These are phyloP conservation scores for Ciconia stormi DNA, from an alignment of 2,113 vertebrate species.

Conservation along the genomic window DNA sequence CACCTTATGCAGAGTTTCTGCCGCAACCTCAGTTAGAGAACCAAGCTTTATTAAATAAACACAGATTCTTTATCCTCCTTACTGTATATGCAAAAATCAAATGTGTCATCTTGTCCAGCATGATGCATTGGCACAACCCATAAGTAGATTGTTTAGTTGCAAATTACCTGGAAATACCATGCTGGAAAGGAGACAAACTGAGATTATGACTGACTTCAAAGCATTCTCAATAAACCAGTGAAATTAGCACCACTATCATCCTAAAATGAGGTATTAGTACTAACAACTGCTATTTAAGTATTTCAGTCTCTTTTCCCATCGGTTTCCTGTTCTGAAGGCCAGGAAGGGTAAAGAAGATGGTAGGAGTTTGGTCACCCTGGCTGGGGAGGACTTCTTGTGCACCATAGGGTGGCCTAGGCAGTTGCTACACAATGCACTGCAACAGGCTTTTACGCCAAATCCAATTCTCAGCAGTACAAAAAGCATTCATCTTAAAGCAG, in stretches of 20 bases:
- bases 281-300: background rate
- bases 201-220: background rate
- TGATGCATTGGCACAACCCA: background rate
- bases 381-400: background rate
- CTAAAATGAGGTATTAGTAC: background rate
- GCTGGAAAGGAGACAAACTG: background rate
- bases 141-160: background rate
- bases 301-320: background rate
- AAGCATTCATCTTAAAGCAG: constrained; percentile 34
- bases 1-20: background rate
- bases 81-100: background rate
- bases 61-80: background rate
- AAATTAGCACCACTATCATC: background rate
- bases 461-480: constrained; percentile 18
- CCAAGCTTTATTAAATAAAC: background rate
- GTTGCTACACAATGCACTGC: background rate
- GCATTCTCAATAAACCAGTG: background rate
- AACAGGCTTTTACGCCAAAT: background rate
- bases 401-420: fast-evolving
- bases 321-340: background rate
- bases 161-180: background rate
- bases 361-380: background rate
- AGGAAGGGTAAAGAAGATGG: background rate
- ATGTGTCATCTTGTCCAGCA: background rate
- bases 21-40: background rate